A percentile compares a stretch with the other conserved stretches of the same genome.
Evolutionary conservation across 1,140 invertebrate genomes (phyloP).

Genomic region (Helicoverpa armigera): DNA sequence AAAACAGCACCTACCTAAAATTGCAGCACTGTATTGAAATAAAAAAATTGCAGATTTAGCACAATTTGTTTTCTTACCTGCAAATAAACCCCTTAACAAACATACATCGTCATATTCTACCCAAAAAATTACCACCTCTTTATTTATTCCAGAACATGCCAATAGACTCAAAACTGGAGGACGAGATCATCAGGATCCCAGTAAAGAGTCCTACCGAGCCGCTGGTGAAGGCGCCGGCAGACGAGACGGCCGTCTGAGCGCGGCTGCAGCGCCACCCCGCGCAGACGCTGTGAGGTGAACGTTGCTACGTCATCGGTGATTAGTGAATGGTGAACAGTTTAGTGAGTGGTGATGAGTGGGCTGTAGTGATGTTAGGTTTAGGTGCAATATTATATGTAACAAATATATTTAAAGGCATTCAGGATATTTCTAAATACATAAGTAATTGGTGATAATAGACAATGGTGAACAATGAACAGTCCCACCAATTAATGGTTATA

Average conservation of each 20-base stretch:
- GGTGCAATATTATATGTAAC: no score
- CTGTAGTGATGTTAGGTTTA: no score
- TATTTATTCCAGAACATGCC: conserved; percentile 73
- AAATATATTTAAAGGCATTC: no score
- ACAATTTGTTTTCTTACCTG: no score
- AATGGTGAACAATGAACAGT: no score
- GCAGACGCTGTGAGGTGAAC: conserved; percentile 56
- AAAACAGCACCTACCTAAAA: no score
- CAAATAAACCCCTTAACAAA: no score
- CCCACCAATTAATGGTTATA: no score
- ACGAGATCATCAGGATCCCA: conserved; percentile 71
- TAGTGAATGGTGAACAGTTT: not conserved
- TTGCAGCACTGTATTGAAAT: no score
- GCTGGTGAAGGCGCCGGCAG: conserved; percentile 63
- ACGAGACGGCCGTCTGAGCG: conserved; percentile 80
- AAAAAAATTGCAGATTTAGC: no score
- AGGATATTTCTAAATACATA: no score
- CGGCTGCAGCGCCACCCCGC: conserved; percentile 61
- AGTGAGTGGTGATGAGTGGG: not conserved
- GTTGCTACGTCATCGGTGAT: not conserved
- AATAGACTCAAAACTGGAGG: conserved; percentile 74
- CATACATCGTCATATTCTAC: not conserved
- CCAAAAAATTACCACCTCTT: not conserved
- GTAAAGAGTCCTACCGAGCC: conserved; percentile 64
- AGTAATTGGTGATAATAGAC: no score